Conservation (phyloP, 2,888 invertebrate species). For the Zygogramma bicolorata region DNA sequence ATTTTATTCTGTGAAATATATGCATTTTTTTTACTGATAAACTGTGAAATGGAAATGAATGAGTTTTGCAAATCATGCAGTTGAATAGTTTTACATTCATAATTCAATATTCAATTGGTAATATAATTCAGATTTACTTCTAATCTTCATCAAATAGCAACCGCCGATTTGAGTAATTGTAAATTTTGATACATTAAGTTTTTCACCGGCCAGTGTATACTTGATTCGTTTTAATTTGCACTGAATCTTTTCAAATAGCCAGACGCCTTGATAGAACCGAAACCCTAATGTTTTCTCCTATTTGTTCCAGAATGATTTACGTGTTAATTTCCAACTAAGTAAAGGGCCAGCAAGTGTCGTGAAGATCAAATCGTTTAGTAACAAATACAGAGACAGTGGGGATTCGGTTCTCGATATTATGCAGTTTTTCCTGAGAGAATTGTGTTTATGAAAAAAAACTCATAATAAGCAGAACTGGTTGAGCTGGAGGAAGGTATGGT, state of each 20-base stretch:
- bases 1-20: no score
- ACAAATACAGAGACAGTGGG: constrained; percentile 52
- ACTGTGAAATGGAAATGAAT: no score
- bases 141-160: background rate
- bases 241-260: constrained; percentile 24
- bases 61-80: no score
- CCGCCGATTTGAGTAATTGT: background rate
- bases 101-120: no score
- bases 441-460: constrained; percentile 32
- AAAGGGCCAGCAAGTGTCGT: constrained; percentile 40
- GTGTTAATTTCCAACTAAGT: constrained; percentile 73
- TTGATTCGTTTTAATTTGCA: background rate
- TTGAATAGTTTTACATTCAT: no score
- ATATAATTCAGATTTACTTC: no score
- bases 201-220: background rate
- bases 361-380: constrained; percentile 42
- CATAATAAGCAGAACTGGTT: constrained; percentile 53
- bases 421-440: constrained; percentile 38
- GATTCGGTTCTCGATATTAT: constrained; percentile 62
- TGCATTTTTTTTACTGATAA: no score
- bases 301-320: constrained; percentile 75
- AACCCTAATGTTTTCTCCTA: constrained; percentile 61
- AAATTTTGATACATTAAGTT: no score
- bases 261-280: constrained; percentile 55
- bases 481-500: constrained; percentile 41